Base-by-base conservation (phyloP, 2,797 vertebrate species). In the Erithacus rubecula region DNA sequence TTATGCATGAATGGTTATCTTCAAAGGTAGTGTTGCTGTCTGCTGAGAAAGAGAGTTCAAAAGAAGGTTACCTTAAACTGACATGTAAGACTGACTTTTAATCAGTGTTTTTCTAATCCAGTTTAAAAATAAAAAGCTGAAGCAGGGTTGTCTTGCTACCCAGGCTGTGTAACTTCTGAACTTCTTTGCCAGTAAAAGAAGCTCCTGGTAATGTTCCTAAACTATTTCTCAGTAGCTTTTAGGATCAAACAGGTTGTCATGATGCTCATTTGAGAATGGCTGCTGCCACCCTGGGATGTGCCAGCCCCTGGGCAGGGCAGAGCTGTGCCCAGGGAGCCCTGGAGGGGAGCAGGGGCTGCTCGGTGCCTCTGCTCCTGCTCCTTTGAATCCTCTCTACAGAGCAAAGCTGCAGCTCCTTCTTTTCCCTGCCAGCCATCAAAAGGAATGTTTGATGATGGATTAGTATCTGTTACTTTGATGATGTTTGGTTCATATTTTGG, bases 1-100 rank as follows among this genome's bases (percentile, higher is more conserved):
- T 97, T 97, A 97, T 96, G 96, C 97, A 87, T 97, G 96, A 96
- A 84, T 90, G 87, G 95, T 96, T 97, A 91, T 89, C 95, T 96
- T 95, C 95, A 76, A 68, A 95, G 94, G 94, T 93, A 93, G 80
- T 68, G 75, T 92, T 87, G 85, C 71, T 83, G 71, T 95, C 86
- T 94, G 92, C 65, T 37, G 86, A 90, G 95, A 60, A 91, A 76
- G 70, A 78, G 94, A 95, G 87, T 85, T 83, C 95, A 95, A 95
- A 90, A 89, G 74, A 85, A 88, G 58, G 93, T 96, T 97, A 92
- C 93, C 80, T 96, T 96, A 94, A 70, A 20, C 39, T 94, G 93
- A 92, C 29, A 12, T 56, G 52, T 96, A 63, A 63, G 32, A 74
- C 90, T 96, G 96, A 93, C 89, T 97, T 97, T 93, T 95, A 92